Base-by-base conservation (phyloP, 2,888 invertebrate species). In the Drepanosiphum platanoidis region DNA sequence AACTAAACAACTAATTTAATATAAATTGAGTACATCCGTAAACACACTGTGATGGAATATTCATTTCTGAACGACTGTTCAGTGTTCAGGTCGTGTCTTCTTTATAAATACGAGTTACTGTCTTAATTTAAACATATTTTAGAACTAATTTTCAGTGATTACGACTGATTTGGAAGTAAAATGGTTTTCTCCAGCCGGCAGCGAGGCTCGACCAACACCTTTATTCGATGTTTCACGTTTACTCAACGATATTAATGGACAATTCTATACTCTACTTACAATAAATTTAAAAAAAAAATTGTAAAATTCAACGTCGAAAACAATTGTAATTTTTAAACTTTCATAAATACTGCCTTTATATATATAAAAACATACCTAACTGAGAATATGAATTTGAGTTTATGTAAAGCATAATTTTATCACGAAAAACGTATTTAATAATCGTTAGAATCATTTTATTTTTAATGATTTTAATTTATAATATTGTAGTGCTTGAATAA, bases 21-120 rank as follows among this genome's bases (percentile, higher is more conserved):
- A 78, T 42, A 22, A 66, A 78, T 78, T 78, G 78, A 66, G 66
- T 78, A n/a, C 32, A 78, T 78, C 64, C 64, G 64, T 78, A 61
- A 18, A 68, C 32, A 46, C 66, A 32, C 9, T 78, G 64, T 9
- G 30, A 42, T 78, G 18, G 32, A 30, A 42, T 32, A 66, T 42
- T 39, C 32, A 32, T 66, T 22, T 22, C 7, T 32, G 15, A 32
- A 78, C 15, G 42, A 66, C 32, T 32, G 13, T n/a, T 52, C 27
- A 18, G 30, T 5, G 8, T 39, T 11, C 13, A 46, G 4, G 11
- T 7, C 30, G 46, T 72, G 8, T 18, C n/a, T 4, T 72, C 46
- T n/a, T n/a, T n/a, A n/a, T n/a, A n/a, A n/a, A n/a, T n/a, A n/a
- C n/a, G n/a, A n/a, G n/a, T n/a, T n/a, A n/a, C n/a, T n/a, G n/a